Base-by-base conservation (phyloP, 1,140 invertebrate genomes). In the Pseudachorutes palmiensis region DNA sequence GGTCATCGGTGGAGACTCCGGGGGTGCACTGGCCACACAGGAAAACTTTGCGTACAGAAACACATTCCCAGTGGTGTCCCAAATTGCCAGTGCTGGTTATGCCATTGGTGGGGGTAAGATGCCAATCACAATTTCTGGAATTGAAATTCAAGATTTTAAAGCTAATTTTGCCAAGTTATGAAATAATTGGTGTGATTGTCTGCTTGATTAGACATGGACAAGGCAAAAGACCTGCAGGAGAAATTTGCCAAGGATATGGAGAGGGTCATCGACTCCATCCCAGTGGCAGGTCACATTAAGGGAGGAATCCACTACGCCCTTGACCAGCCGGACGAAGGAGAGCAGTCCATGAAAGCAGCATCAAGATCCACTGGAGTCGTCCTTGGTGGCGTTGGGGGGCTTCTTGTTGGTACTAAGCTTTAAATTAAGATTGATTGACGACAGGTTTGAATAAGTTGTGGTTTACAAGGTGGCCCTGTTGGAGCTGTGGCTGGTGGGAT, bases 241-340 rank as follows among this genome's bases (percentile, higher is more conserved):
- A 69, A 72, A 29, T 72, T 72, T 72, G 67, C 68, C 0, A 33
- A 51, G 28, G 70, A 72, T 32, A 65, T 72, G 65, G 61, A 72
- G 19, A 19, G 60, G n/a, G 70, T 69, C 1, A 69, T 72, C 36
- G 70, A 72, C 57, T 67, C 64, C 12, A 69, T 72, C 36, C 70
- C 70, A 3, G 65, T 72, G 3, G 70, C 70, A 2, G 70, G 70
- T 12, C 70, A 72, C 26, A 62, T 72, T 41, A 72, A 72, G 28
- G 70, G 70, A 14, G 62, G 63, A 0, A 64, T 72, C 2, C 70
- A 72, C 57, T 72, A 62, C 49, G 70, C 70, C 12, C 24, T 72
- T 41, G 70, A 67, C 16, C 51, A 72, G 16, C 66, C 69, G 62
- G 62, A 67, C 28, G 22, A 61, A 24, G 70, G 70, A 12, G 70